These are phyloP conservation scores for Progne subis DNA, from an alignment of 2,113 vertebrate genomes.

Conservation along the genomic window DNA sequence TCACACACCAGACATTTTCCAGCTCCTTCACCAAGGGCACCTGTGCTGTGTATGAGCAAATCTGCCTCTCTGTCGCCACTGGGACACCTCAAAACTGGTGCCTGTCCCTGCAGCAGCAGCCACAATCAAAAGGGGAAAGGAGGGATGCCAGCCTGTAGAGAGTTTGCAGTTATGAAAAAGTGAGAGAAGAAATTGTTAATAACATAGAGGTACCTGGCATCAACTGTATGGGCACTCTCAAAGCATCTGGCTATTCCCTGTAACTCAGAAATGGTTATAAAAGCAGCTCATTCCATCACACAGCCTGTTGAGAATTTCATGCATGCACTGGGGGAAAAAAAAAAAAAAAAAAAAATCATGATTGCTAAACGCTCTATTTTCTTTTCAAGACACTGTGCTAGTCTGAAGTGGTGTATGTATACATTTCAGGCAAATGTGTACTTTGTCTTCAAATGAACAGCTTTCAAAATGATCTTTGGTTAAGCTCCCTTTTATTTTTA, in stretches of 20 bases:
- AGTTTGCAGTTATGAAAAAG: background rate
- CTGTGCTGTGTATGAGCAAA: background rate
- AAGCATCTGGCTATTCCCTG: constrained; percentile 33
- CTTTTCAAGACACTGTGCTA: constrained; percentile 67
- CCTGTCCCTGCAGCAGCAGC: background rate
- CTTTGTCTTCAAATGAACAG: constrained; percentile 81
- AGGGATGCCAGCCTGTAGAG: background rate
- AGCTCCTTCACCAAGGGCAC: background rate
- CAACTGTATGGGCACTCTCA: background rate
- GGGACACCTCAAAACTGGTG: background rate
- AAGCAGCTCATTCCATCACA: constrained; percentile 70
- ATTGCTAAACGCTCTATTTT: constrained; percentile 65
- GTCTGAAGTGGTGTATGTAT: constrained; percentile 75
- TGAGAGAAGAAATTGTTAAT: background rate
- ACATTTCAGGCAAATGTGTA: constrained; percentile 77
- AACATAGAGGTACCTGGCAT: background rate
- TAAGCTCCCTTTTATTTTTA: constrained; percentile 81
- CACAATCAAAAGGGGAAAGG: background rate
- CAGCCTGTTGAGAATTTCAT: constrained; percentile 56
- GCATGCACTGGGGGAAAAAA: background rate
- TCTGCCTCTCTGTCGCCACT: background rate
- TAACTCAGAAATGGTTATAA: constrained; percentile 20
- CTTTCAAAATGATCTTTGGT: constrained; percentile 81
- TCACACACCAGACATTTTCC: background rate
- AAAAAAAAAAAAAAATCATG: constrained; percentile 19